A percentile compares a stretch with the other conserved stretches of the same genome.
Conservation (phyloP, 1,140 invertebrate species). For the Drosophila tropicalis region DNA sequence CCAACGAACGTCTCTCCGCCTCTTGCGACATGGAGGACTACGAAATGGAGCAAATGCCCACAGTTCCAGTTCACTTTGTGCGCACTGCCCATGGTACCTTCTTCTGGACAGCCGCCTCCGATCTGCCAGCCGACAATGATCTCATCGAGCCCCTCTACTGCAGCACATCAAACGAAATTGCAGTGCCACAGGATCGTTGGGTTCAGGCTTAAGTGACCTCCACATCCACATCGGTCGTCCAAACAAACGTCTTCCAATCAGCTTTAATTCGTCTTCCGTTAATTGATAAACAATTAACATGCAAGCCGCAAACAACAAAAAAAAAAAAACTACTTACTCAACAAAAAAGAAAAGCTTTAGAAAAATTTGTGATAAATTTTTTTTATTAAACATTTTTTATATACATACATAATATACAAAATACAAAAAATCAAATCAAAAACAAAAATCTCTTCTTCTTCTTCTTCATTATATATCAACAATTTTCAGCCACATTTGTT, state of each 20-base stretch:
- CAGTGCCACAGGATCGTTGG: slow-evolving; percentile 83
- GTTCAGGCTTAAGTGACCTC: slow-evolving; percentile 82
- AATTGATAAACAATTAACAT: slow-evolving; percentile 71
- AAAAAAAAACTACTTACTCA: slow-evolving; percentile 34
- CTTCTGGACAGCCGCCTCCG: slow-evolving; percentile 85
- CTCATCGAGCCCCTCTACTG: slow-evolving; percentile 77
- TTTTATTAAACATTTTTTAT: slow-evolving; percentile 27
- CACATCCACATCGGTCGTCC: neutral
- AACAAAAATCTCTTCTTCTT: slow-evolving; percentile 34
- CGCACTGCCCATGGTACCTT: slow-evolving; percentile 85
- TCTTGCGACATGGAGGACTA: slow-evolving; percentile 78
- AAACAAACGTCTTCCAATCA: slow-evolving; percentile 24
- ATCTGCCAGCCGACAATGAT: slow-evolving; percentile 83
- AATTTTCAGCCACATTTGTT: slow-evolving; percentile 45
- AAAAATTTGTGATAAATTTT: slow-evolving; percentile 82
- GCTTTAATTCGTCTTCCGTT: slow-evolving; percentile 69
- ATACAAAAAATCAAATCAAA: slow-evolving; percentile 15
- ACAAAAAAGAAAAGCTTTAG: slow-evolving; percentile 71
- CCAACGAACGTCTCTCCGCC: slow-evolving; percentile 76
- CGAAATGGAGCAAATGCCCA: slow-evolving; percentile 83
- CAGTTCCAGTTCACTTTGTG: slow-evolving; percentile 84
- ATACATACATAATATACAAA: slow-evolving; percentile 32
- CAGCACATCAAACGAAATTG: slow-evolving; percentile 83
- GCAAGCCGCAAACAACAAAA: slow-evolving; percentile 40
- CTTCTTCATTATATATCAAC: slow-evolving; percentile 31